A percentile compares a stretch with the other conserved stretches of the same genome.
phyloP scores from a whole-genome alignment of 1,140 invertebrate genomes.

The Drosophila rhopaloa region DNA sequence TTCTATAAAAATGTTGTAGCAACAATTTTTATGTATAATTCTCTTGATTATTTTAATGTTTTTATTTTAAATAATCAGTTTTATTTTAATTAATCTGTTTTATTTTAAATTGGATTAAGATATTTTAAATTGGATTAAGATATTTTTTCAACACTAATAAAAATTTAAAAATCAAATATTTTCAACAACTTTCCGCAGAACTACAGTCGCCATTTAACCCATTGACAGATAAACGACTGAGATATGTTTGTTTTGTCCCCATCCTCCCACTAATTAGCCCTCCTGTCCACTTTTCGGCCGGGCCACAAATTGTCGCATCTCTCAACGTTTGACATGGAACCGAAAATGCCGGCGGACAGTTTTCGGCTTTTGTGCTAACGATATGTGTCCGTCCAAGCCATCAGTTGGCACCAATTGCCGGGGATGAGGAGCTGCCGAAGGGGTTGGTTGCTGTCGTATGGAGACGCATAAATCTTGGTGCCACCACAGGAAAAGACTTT shows the following conservation, averaged over 20 bases:
- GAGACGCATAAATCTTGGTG: conserved; percentile 54
- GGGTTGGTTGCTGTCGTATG: conserved; percentile 16
- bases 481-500: conserved; percentile 3
- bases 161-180: too few species aligned
- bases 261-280: conserved; percentile 64
- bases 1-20: too few species aligned
- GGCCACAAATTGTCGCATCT: conserved; percentile 72
- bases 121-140: too few species aligned
- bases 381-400: conserved; percentile 54
- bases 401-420: conserved; percentile 62
- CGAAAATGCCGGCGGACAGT: conserved; percentile 54
- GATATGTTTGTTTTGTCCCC: not conserved
- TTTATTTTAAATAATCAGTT: too few species aligned
- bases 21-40: too few species aligned
- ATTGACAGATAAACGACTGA: conserved; percentile 44
- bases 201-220: conserved; percentile 43
- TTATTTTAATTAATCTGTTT: too few species aligned
- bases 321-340: conserved; percentile 68
- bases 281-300: conserved; percentile 36
- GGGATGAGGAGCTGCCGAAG: conserved; percentile 7
- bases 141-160: too few species aligned
- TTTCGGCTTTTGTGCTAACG: conserved; percentile 70
- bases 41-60: too few species aligned
- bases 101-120: too few species aligned
- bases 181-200: conserved; percentile 6